Evolutionary conservation across 2,797 vertebrate genomes (phyloP), one percentile per base, ranked within the genome.

Genomic region (Lateolabrax maculatus): DNA sequence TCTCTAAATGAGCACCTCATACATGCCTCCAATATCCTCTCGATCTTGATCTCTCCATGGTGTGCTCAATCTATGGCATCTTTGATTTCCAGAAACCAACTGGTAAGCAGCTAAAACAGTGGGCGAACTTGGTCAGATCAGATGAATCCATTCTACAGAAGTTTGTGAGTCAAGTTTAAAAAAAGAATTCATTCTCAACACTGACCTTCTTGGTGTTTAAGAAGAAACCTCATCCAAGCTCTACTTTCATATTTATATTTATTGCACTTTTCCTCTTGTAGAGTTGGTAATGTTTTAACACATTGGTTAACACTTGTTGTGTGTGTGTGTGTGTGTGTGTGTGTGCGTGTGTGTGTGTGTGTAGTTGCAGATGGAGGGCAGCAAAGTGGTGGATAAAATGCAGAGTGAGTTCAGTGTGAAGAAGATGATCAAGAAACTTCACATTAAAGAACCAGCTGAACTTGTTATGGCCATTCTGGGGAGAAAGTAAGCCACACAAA

Each of bases 391-490:
- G 92, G 96, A 96, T 87, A 94, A 96, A 84, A 92, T 94, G 49
- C 92, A 94, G 69, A 90, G 58, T 5, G 89, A 89, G 27, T 97
- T 97, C 87, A 97, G 92, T 18, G 71, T 98, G 48, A 98, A 98
- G 95, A 97, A 96, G 80, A 69, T 98, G 93, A 95, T 98, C 60
- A 89, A 90, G 75, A 90, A 44, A 51, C 92, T 98, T 57, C 97
- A 97, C 81, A 97, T 98, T 60, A 96, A 93, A 53, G 93, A 97
- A 56, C 96, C 97, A 9, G 95, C 95, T 0, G 91, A 97, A 68
- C 81, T 94, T 0, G 95, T 98, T 9, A 97, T 97, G 94, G 94
- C 96, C 66, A 89, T 98, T 58, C 91, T 98, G 83, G 97, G 96
- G 29, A 95, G 74, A 86, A 97, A 94, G 97, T 98, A 85, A 93